These are phyloP conservation scores for Phytoseiulus persimilis DNA, from an alignment of 2,888 invertebrate genomes.

Conservation along the genomic window DNA sequence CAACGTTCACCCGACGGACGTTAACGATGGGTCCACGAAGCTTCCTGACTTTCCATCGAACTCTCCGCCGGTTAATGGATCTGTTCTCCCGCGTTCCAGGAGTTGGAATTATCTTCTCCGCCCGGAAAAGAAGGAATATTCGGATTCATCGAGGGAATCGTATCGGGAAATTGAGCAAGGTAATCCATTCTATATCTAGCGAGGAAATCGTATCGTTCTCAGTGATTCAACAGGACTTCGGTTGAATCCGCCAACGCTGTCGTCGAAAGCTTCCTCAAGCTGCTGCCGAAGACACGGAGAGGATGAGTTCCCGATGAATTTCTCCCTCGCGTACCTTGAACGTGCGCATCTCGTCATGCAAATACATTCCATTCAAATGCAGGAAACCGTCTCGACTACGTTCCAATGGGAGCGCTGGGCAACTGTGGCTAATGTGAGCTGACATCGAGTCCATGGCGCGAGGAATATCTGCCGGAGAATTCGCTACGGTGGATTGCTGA, in stretches of 20 bases:
- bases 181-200: too few relatives aligned
- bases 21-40: background rate
- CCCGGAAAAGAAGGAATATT: background rate
- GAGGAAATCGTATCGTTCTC: background rate
- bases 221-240: background rate
- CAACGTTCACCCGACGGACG: background rate
- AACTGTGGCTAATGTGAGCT: background rate
- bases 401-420: background rate
- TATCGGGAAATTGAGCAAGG: too few relatives aligned
- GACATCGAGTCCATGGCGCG: background rate
- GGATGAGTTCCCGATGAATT: constrained; percentile 17
- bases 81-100: background rate
- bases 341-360: background rate
- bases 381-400: background rate
- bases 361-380: background rate
- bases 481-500: background rate
- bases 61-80: background rate
- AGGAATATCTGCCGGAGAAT: background rate
- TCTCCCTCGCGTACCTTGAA: background rate
- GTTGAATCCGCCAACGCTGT: background rate
- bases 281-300: background rate
- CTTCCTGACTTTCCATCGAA: background rate
- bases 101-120: background rate
- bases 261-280: background rate
- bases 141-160: background rate